phyloP scores from a whole-genome alignment of 2,888 invertebrate genomes.

The Parasteatoda lunata region DNA sequence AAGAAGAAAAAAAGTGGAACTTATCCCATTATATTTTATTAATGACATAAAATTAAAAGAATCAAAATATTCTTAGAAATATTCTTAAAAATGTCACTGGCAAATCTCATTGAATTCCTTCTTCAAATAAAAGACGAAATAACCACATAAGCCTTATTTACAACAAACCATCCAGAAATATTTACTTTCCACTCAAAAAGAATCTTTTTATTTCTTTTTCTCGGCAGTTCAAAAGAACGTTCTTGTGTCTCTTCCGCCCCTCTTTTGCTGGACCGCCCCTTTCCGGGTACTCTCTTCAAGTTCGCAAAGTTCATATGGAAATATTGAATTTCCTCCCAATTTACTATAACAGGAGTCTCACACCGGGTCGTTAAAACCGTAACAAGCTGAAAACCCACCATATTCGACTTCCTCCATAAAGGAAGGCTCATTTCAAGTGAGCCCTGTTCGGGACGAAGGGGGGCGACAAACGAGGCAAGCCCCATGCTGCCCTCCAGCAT shows the following conservation, averaged over 20 bases:
- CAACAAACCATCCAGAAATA: not conserved
- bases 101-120: not conserved
- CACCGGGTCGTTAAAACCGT: not conserved
- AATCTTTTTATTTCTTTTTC: not conserved
- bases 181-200: not conserved
- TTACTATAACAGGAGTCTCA: not conserved
- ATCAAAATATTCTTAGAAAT: no score
- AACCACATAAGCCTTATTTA: not conserved
- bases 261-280: not conserved
- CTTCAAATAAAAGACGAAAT: not conserved
- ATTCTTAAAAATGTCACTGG: not conserved
- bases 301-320: not conserved
- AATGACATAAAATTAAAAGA: no score
- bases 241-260: not conserved
- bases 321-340: not conserved
- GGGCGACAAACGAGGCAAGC: not conserved
- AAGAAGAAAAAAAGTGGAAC: no score
- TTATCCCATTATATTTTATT: no score
- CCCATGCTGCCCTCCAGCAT: not conserved
- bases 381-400: not conserved
- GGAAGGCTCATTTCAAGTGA: not conserved
- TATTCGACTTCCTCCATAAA: not conserved
- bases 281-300: not conserved
- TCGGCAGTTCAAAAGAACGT: not conserved
- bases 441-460: not conserved